Evolutionary conservation across 2,797 vertebrate genomes (phyloP).

Genomic region (Dipus sagitta): DNA sequence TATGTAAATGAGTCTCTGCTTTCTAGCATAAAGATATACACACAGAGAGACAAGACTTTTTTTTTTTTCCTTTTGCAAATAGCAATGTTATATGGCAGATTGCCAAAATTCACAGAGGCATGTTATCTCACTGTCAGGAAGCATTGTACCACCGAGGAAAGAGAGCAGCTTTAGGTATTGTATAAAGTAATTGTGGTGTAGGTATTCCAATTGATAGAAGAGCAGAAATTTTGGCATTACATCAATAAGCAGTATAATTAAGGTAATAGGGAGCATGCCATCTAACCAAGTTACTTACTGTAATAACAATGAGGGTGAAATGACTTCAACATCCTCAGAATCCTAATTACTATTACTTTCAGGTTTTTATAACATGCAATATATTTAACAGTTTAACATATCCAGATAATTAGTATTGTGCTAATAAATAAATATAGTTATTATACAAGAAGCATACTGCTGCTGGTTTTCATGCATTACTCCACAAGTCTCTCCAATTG

Average conservation of each 20-base stretch:
- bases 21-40: conserved; percentile 64
- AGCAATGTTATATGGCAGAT: conserved; percentile 67
- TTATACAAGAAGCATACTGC: conserved; percentile 9
- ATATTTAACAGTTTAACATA: conserved; percentile 65
- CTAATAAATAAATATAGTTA: conserved; percentile 72
- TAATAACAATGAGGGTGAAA: conserved; percentile 71
- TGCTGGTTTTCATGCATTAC: conserved; percentile 3
- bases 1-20: conserved; percentile 70
- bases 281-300: conserved; percentile 74
- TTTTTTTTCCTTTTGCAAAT: conserved; percentile 58
- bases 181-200: conserved; percentile 78
- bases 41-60: conserved; percentile 57
- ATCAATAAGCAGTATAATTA: conserved; percentile 80
- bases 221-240: conserved; percentile 72
- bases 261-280: conserved; percentile 69
- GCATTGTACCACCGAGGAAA: conserved; percentile 66
- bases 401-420: conserved; percentile 61
- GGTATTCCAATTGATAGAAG: conserved; percentile 75
- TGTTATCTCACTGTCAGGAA: conserved; percentile 73
- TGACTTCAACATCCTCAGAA: conserved; percentile 60
- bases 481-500: conserved; percentile 20
- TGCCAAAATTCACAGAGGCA: conserved; percentile 70
- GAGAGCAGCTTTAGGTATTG: conserved; percentile 57
- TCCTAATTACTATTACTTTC: conserved; percentile 72
- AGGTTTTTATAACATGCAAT: conserved; percentile 57